These are phyloP conservation scores for Drosophila mauritiana DNA, from an alignment of 1,140 invertebrate species.

Conservation along the genomic window DNA sequence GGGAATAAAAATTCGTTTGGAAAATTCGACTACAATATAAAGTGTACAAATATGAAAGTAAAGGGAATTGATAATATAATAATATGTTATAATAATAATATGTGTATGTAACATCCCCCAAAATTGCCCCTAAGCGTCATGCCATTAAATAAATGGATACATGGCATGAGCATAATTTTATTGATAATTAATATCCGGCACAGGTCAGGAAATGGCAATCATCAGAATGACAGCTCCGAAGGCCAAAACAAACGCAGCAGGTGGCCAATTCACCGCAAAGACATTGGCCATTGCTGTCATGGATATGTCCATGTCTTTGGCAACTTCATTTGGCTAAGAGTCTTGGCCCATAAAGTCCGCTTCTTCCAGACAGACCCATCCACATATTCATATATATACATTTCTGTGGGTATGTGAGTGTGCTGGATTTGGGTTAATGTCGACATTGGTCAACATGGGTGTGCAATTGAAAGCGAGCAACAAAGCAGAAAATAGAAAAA, in stretches of 20 bases:
- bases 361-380: conserved; percentile 31
- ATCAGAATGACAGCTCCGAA: conserved; percentile 25
- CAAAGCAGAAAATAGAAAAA: conserved; percentile 82
- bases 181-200: conserved; percentile 73
- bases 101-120: background rate
- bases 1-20: too few species aligned
- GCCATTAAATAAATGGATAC: conserved; percentile 46
- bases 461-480: conserved; percentile 75
- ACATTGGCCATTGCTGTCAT: conserved; percentile 12
- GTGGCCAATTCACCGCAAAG: conserved; percentile 45
- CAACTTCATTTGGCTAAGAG: conserved; percentile 76
- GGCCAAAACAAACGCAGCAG: conserved; percentile 57
- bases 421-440: conserved; percentile 79
- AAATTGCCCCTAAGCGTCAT: conserved; percentile 7
- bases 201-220: conserved; percentile 46
- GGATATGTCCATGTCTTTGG: conserved; percentile 42
- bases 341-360: conserved; percentile 49
- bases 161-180: conserved; percentile 45
- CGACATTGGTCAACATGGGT: conserved; percentile 79
- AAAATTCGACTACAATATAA: too few species aligned
- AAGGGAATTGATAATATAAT: too few species aligned
- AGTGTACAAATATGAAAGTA: too few species aligned
- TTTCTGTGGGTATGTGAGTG: conserved; percentile 30
- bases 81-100: too few species aligned
- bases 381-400: background rate